Base-by-base conservation (phyloP, 2,797 vertebrate genomes). In the Staurois parvus region DNA sequence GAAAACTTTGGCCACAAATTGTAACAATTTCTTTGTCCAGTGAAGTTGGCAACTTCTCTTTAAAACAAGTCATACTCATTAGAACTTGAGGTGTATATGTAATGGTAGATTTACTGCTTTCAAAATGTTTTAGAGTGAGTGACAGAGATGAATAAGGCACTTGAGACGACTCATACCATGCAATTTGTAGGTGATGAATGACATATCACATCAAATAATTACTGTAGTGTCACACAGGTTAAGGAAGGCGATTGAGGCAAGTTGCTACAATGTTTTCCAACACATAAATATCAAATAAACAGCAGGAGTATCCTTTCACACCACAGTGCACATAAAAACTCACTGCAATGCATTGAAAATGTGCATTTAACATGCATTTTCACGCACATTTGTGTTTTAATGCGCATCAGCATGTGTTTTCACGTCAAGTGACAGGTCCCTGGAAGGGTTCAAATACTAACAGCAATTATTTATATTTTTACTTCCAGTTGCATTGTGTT, bases 151-250 rank as follows among this genome's bases (percentile, higher is more conserved):
- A 37, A 73, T 26, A 72, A 12, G 24, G 19, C 37, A 40, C 10
- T 45, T 48, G n/a, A n/a, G 40, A 24, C 26, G 37, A 73, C 40
- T 73, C 72, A 48, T n/a, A 48, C 37, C 40, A 28, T 42, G 40
- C n/a, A 73, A 73, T 42, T 45, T 73, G 40, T 15, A 73, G 72
- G 37, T 73, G 72, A 73, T 73, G 37, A 73, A 73, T 73, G 72
- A 45, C 72, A 73, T n/a, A 45, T 72, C 34, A 73, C 72, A 73
- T 28, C 11, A 73, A 45, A 48, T 73, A 45, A 73, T 45, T 73
- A 73, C 30, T 72, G 37, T 72, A 21, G 21, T 72, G 37, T 42
- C 70, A 72, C n/a, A 72, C 34, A 7, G 12, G 24, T 2, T 42
- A 66, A 29, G 24, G 11, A 9, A n/a, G 68, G 10, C 29, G 21